A percentile compares a stretch with the other conserved stretches of the same genome.
These are phyloP conservation scores for Trachelipus rathkii DNA, from an alignment of 1,140 invertebrate species.

Conservation along the genomic window DNA sequence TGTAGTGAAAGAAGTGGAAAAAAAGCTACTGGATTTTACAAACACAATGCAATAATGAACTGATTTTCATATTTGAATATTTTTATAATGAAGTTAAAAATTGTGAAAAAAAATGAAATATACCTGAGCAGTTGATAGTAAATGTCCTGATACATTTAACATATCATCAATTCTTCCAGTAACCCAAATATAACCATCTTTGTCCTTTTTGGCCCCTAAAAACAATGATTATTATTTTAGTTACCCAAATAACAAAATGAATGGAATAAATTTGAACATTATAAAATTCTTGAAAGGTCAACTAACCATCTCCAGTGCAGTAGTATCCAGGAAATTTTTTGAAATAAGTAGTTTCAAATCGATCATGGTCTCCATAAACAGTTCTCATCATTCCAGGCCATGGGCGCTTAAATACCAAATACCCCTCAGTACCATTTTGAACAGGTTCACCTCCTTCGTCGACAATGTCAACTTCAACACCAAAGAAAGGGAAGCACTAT, in stretches of 20 bases:
- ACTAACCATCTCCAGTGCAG: conserved; percentile 91
- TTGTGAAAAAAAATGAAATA: neutral
- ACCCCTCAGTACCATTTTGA: conserved; percentile 84
- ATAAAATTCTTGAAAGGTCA: too few relatives aligned
- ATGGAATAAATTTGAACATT: too few relatives aligned
- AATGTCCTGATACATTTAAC: conserved; percentile 95
- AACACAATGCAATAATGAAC: too few relatives aligned
- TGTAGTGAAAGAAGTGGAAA: too few relatives aligned
- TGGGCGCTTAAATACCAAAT: conserved; percentile 84
- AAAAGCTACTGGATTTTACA: too few relatives aligned
- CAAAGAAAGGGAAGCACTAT: conserved; percentile 83
- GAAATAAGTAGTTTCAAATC: conserved; percentile 93
- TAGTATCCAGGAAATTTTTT: conserved; percentile 93
- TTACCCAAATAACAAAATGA: too few relatives aligned
- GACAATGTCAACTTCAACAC: conserved; percentile 79
- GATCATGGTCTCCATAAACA: conserved; percentile 83
- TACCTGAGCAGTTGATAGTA: conserved; percentile 90
- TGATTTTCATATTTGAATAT: too few relatives aligned
- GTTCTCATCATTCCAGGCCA: conserved; percentile 98
- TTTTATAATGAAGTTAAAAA: too few relatives aligned
- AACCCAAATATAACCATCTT: conserved; percentile 92
- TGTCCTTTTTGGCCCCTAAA: conserved; percentile 42
- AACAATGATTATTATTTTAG: neutral
- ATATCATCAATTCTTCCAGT: conserved; percentile 96
- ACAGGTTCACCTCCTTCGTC: conserved; percentile 83